Evolutionary conservation across 2,113 vertebrate genomes (phyloP).

Genomic region (Suncus etruscus): DNA sequence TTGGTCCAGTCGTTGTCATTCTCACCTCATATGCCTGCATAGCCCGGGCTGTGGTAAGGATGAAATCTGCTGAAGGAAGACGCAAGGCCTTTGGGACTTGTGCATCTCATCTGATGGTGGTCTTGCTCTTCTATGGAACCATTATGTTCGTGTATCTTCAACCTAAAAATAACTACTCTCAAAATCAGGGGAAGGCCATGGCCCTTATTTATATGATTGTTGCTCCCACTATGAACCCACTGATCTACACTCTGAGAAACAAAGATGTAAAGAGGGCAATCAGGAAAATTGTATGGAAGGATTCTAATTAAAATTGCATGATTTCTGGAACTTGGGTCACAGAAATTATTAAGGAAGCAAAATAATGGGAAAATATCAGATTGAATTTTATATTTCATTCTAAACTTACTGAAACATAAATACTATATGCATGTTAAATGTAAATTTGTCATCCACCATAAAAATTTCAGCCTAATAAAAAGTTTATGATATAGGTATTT

Average conservation of each 20-base stretch:
- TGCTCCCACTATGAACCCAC: constrained; percentile 67
- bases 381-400: too few species aligned
- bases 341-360: too few species aligned
- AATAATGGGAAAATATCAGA: too few species aligned
- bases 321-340: too few species aligned
- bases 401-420: too few species aligned
- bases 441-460: too few species aligned
- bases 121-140: constrained; percentile 71
- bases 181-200: constrained; percentile 39
- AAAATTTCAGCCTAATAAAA: too few species aligned
- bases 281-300: constrained; percentile 2
- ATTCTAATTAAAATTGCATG: too few species aligned
- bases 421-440: too few species aligned
- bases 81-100: constrained; percentile 74
- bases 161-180: constrained; percentile 50
- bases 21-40: constrained; percentile 58
- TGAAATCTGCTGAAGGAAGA: constrained; percentile 53
- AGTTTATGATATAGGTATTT: too few species aligned
- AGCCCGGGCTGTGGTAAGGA: constrained; percentile 28
- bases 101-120: constrained; percentile 69
- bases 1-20: constrained; percentile 41
- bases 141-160: constrained; percentile 52
- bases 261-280: constrained; percentile 62
- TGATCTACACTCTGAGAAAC: constrained; percentile 70
- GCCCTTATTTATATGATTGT: constrained; percentile 63